phyloP scores from a whole-genome alignment of 2,797 vertebrate genomes.

The Loris lydekkerianus region DNA sequence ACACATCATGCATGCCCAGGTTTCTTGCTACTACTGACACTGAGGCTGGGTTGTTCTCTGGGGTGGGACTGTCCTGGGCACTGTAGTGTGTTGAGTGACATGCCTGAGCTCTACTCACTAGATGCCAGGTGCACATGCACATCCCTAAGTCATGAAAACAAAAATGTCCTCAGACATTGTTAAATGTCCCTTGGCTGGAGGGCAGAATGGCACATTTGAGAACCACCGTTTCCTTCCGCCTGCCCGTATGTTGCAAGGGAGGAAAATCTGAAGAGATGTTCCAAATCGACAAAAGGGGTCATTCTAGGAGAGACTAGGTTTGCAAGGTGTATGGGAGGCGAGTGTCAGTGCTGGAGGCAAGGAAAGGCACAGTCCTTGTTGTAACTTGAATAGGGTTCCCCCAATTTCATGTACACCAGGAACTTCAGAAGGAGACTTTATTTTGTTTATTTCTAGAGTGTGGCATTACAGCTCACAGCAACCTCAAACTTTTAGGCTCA shows the following conservation, averaged over 20 bases:
- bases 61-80: not conserved
- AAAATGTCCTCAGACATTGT: not conserved
- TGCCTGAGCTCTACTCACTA: not conserved
- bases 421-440: not conserved
- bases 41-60: not conserved
- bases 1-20: not conserved
- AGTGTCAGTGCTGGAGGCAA: not conserved
- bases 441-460: no score
- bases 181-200: not conserved
- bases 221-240: not conserved
- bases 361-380: not conserved
- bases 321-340: not conserved
- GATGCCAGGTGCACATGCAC: rapidly evolving
- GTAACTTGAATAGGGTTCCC: not conserved
- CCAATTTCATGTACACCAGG: not conserved
- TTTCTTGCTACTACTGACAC: not conserved
- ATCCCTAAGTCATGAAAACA: not conserved
- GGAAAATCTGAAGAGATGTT: not conserved
- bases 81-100: not conserved
- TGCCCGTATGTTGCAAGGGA: not conserved
- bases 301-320: not conserved
- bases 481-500: no score
- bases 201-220: not conserved
- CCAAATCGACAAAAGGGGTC: not conserved
- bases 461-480: no score